Conservation (phyloP, 2,113 vertebrate genomes). For the Pluvianellus socialis region DNA sequence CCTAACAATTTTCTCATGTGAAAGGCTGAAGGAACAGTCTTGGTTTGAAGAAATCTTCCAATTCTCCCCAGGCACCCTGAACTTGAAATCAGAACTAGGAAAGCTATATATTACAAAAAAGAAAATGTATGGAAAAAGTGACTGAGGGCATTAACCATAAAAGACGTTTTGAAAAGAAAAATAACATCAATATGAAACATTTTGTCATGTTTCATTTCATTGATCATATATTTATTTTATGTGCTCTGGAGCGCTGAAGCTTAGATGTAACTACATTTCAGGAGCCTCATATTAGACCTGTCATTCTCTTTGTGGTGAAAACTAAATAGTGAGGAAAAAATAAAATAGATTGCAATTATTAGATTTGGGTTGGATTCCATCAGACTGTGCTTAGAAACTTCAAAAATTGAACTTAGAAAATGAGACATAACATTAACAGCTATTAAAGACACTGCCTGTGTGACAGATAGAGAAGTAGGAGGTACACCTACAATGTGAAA, state of each 20-base stretch:
- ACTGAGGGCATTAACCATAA: conserved; percentile 73
- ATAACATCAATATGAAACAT: conserved; percentile 78
- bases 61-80: conserved; percentile 78
- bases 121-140: conserved; percentile 77
- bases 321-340: conserved; percentile 54
- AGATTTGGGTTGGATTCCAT: conserved; percentile 63
- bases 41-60: conserved; percentile 79
- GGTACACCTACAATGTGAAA: conserved; percentile 52
- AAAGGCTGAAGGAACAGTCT: conserved; percentile 82
- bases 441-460: conserved; percentile 39
- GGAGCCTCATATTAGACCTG: conserved; percentile 73
- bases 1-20: conserved; percentile 93
- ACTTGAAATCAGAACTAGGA: conserved; percentile 80
- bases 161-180: conserved; percentile 74
- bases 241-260: conserved; percentile 70
- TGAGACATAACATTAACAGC: conserved; percentile 35
- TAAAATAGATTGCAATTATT: conserved; percentile 63
- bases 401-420: conserved; percentile 3
- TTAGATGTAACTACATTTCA: conserved; percentile 76
- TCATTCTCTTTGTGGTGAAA: conserved; percentile 65
- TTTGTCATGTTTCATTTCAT: conserved; percentile 82
- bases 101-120: conserved; percentile 76
- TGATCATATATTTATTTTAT: conserved; percentile 80
- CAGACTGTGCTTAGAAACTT: conserved; percentile 12
- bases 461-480: conserved; percentile 52